Evolutionary conservation across 1,140 invertebrate genomes (phyloP).

Genomic region (Calycopis cecrops): DNA sequence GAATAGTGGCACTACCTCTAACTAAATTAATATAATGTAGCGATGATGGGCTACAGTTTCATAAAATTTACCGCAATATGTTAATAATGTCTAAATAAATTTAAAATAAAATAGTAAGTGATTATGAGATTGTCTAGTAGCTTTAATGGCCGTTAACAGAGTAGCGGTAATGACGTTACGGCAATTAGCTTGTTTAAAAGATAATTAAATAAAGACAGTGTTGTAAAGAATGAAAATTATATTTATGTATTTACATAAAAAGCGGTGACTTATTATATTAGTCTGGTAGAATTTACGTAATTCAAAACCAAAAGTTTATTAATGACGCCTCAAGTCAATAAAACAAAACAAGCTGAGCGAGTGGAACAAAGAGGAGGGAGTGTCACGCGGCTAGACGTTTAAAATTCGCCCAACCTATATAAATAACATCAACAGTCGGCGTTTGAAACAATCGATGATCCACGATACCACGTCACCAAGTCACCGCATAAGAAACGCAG

Average conservation of each 20-base stretch:
- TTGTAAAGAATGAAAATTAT: no score
- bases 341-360: not conserved
- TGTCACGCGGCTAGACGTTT: constrained; percentile 39
- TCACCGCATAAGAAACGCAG: constrained; percentile 43
- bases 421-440: constrained; percentile 55
- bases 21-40: no score
- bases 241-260: no score
- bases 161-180: not conserved
- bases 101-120: not conserved
- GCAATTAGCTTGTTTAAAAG: not conserved
- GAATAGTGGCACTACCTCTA: no score
- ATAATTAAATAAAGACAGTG: no score
- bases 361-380: constrained; percentile 16
- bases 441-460: constrained; percentile 47
- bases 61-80: constrained; percentile 4
- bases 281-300: no score
- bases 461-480: constrained; percentile 49
- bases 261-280: no score
- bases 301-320: no score
- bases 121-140: not conserved
- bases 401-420: constrained; percentile 35
- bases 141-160: not conserved
- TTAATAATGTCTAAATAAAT: not conserved
- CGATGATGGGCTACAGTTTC: not conserved
- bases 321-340: not conserved